Conservation (phyloP, 2,113 vertebrate species). For the Rhea americana region DNA sequence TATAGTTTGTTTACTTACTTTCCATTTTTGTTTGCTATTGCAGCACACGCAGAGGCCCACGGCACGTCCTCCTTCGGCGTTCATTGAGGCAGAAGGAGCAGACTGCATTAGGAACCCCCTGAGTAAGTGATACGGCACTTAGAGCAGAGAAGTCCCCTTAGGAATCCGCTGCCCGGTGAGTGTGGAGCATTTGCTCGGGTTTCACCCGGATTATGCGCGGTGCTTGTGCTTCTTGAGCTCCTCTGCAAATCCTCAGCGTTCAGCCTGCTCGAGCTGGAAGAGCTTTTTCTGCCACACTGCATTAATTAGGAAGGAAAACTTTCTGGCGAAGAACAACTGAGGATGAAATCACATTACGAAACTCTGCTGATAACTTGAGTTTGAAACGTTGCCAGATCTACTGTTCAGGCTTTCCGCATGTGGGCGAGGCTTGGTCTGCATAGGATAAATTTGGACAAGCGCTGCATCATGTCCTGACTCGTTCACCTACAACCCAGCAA, state of each 20-base stretch:
- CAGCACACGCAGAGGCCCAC: neutral
- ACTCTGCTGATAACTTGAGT: neutral
- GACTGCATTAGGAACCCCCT: slow-evolving; percentile 55
- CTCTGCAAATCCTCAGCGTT: accelerated
- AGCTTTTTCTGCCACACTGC: neutral
- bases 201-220: neutral
- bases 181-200: accelerated
- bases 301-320: neutral
- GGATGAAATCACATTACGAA: neutral
- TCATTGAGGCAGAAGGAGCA: slow-evolving; percentile 33
- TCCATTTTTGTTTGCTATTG: neutral
- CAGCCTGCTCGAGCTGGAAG: neutral
- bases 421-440: neutral
- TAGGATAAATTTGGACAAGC: neutral
- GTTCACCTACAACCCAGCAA: neutral
- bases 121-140: slow-evolving; percentile 19
- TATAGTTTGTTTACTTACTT: neutral
- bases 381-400: accelerated
- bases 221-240: accelerated
- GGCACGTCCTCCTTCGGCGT: neutral
- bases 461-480: neutral
- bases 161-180: accelerated
- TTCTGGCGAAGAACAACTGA: accelerated
- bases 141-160: slow-evolving; percentile 6
- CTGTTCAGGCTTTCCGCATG: accelerated